Conservation (phyloP, 2,113 vertebrate genomes). For the Chascanopsetta lugubris region DNA sequence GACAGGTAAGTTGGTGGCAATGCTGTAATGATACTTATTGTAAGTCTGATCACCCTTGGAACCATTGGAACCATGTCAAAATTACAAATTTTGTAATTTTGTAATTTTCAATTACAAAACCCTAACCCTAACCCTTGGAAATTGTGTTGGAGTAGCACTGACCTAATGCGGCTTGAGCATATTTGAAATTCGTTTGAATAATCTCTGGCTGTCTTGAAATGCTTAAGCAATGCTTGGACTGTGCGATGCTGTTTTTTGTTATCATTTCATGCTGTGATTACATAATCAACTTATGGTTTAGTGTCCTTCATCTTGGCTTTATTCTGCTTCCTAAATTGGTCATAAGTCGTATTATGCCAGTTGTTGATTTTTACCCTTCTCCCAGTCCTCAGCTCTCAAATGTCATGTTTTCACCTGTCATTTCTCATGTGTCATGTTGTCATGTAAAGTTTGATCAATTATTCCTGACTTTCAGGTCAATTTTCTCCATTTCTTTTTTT, state of each 20-base stretch:
- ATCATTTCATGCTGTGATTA: conserved; percentile 22
- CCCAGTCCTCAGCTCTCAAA: conserved; percentile 8
- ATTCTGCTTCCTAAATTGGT: conserved; percentile 21
- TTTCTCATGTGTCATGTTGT: too few relatives aligned
- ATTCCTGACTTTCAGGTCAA: too few relatives aligned
- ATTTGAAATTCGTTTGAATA: conserved; percentile 34
- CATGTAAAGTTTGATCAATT: too few relatives aligned
- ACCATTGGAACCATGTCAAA: too few relatives aligned
- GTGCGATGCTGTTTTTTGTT: conserved; percentile 7
- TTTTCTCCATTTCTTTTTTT: background rate
- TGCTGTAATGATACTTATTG: too few relatives aligned
- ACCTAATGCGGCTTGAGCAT: conserved; percentile 22
- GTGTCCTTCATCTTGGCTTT: conserved; percentile 3
- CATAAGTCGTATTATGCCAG: background rate
- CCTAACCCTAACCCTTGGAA: too few relatives aligned
- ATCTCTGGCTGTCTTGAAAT: conserved; percentile 17
- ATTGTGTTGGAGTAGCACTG: conserved; percentile 12
- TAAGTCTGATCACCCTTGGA: too few relatives aligned
- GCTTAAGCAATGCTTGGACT: conserved; percentile 34
- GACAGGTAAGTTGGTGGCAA: too few relatives aligned
- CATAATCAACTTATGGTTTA: too few relatives aligned
- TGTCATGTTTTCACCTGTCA: conserved; percentile 14
- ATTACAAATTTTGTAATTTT: too few relatives aligned
- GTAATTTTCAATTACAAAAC: too few relatives aligned
- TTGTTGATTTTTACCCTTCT: conserved; percentile 27